A percentile compares a stretch with the other conserved stretches of the same genome.
Evolutionary conservation across 1,140 invertebrate genomes (phyloP).

Genomic region (Drosophila athabasca): DNA sequence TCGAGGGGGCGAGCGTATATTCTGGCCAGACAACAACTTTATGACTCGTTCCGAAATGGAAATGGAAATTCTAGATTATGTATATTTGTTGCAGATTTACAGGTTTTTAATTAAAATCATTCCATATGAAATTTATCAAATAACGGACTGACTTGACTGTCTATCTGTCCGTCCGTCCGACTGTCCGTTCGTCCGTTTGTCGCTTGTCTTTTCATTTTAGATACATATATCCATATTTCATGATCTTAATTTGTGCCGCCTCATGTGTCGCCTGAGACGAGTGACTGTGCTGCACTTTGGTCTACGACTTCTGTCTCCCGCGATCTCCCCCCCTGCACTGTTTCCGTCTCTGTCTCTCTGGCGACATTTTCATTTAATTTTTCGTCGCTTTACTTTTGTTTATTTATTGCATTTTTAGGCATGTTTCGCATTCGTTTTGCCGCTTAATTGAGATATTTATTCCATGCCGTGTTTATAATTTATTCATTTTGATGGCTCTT

Average conservation of each 20-base stretch:
- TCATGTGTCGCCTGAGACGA: constrained; percentile 66
- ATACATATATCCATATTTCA: constrained; percentile 11
- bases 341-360: constrained; percentile 25
- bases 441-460: constrained; percentile 72
- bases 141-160: constrained; percentile 34
- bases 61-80: constrained; percentile 10
- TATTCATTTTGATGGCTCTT: constrained; percentile 59
- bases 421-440: constrained; percentile 66
- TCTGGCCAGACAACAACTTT: constrained; percentile 62
- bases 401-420: constrained; percentile 73
- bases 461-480: constrained; percentile 70
- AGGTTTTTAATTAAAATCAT: constrained; percentile 81
- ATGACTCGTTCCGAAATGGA: constrained; percentile 43
- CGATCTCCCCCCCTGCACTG: constrained; percentile 36
- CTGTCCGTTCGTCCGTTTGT: constrained; percentile 24
- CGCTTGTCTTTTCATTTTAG: constrained; percentile 8
- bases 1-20: neutral
- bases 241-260: constrained; percentile 65
- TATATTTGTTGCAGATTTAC: constrained; percentile 61
- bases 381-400: constrained; percentile 53
- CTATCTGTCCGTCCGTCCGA: constrained; percentile 10
- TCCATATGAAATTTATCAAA: constrained; percentile 65
- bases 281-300: constrained; percentile 56
- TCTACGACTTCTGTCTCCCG: constrained; percentile 1
- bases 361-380: constrained; percentile 40